Conservation (phyloP, 2,888 invertebrate species). For the Thymelicus lineola region DNA sequence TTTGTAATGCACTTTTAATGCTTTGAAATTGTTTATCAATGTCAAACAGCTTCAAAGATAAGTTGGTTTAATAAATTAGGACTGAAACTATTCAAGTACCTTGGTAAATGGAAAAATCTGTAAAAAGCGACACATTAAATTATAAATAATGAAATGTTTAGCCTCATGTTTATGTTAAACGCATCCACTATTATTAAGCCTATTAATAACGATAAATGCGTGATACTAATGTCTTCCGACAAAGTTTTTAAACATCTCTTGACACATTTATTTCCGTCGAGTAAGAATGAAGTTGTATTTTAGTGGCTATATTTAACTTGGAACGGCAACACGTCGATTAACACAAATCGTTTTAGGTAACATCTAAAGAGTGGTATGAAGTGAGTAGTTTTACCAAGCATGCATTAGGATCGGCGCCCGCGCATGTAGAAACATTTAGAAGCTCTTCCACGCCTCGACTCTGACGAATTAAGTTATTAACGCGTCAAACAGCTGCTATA, state of each 20-base stretch:
- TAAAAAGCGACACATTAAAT: too few relatives aligned
- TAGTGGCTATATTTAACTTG: constrained; percentile 27
- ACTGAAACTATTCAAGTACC: not conserved
- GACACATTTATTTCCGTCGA: constrained; percentile 20
- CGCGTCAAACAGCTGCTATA: constrained; percentile 78
- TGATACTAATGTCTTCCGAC: not conserved
- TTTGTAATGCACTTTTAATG: constrained; percentile 26
- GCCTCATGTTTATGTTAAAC: not conserved
- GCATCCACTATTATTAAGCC: not conserved
- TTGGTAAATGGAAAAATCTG: too few relatives aligned
- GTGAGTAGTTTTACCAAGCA: constrained; percentile 56
- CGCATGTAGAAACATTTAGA: constrained; percentile 48
- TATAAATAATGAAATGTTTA: too few relatives aligned
- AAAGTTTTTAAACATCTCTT: constrained; percentile 15
- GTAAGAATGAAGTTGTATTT: constrained; percentile 28
- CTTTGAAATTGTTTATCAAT: constrained; percentile 7
- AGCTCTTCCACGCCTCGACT: constrained; percentile 76
- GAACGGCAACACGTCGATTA: constrained; percentile 52
- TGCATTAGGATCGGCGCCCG: constrained; percentile 71
- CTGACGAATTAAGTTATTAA: constrained; percentile 85
- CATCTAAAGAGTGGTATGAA: constrained; percentile 55
- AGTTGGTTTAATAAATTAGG: not conserved
- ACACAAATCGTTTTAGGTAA: constrained; percentile 67
- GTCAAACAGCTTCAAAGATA: not conserved
- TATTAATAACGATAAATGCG: constrained; percentile 3